These are phyloP conservation scores for Yponomeuta evonymella DNA, from an alignment of 2,888 invertebrate species.

Conservation along the genomic window DNA sequence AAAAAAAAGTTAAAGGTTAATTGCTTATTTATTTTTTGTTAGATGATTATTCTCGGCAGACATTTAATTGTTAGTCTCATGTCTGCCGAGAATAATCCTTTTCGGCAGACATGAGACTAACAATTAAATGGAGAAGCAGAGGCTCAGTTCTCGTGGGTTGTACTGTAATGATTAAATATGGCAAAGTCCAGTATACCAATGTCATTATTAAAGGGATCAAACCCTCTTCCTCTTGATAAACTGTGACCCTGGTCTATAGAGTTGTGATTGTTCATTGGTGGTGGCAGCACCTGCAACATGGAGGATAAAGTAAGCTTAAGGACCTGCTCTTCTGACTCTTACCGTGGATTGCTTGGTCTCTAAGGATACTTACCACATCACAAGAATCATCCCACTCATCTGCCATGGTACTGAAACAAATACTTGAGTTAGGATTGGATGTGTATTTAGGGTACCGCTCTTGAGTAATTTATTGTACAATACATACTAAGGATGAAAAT, in stretches of 20 bases:
- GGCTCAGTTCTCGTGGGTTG: too few species aligned
- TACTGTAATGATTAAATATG: not conserved
- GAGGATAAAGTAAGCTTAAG: not conserved
- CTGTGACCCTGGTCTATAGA: conserved; percentile 69
- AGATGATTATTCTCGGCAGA: too few species aligned
- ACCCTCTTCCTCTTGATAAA: conserved; percentile 69
- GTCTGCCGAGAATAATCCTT: too few species aligned
- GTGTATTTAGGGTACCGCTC: not conserved
- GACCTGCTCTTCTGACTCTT: not conserved
- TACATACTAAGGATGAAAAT: too few species aligned
- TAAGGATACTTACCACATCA: conserved; percentile 43
- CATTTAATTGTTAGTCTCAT: too few species aligned
- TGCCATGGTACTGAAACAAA: conserved; percentile 59
- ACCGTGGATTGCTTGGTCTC: not conserved
- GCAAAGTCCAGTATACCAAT: not conserved
- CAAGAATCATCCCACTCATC: conserved; percentile 75
- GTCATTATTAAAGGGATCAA: conserved; percentile 52
- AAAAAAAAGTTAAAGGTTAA: too few species aligned
- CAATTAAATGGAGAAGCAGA: too few species aligned
- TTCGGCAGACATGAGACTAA: too few species aligned
- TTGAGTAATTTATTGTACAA: too few species aligned
- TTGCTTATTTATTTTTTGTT: too few species aligned
- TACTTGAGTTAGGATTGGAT: not conserved
- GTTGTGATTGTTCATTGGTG: conserved; percentile 29
- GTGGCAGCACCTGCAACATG: not conserved